Percentiles rank a stretch among this genome's conserved stretches.
Evolutionary conservation across 2,797 vertebrate species (phyloP).

Genomic region (Amniataba percoides): DNA sequence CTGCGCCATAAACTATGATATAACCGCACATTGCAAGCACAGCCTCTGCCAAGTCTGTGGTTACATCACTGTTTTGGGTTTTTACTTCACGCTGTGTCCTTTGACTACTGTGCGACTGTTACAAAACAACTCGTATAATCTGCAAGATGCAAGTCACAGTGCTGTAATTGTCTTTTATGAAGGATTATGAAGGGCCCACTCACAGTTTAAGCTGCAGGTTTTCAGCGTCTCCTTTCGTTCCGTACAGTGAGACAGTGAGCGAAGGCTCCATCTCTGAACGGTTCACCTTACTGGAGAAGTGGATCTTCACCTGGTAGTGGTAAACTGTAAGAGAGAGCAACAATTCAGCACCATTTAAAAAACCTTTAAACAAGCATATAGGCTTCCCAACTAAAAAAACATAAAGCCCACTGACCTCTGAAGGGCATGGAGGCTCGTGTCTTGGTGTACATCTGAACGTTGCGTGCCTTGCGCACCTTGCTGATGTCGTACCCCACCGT

Average conservation of each 20-base stretch:
- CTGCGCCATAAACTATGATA: slow-evolving; percentile 31
- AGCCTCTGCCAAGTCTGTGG: slow-evolving; percentile 7
- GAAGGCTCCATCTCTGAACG: slow-evolving; percentile 77
- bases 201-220: slow-evolving; percentile 84
- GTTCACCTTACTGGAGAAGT: slow-evolving; percentile 80
- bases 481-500: slow-evolving; percentile 92
- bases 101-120: slow-evolving; percentile 23
- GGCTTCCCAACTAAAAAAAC: not conserved
- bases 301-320: slow-evolving; percentile 89
- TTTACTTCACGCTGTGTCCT: slow-evolving; percentile 5
- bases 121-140: slow-evolving; percentile 34
- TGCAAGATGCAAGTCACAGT: slow-evolving; percentile 23
- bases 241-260: slow-evolving; percentile 81
- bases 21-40: slow-evolving; percentile 1
- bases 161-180: slow-evolving; percentile 17
- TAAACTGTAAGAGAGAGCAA: slow-evolving; percentile 75
- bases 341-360: not conserved
- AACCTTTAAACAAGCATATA: not conserved
- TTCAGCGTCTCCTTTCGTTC: slow-evolving; percentile 81
- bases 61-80: slow-evolving; percentile 32
- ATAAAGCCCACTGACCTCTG: slow-evolving; percentile 87
- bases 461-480: slow-evolving; percentile 88
- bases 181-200: slow-evolving; percentile 53
- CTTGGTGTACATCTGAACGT: slow-evolving; percentile 93
- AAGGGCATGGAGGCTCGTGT: slow-evolving; percentile 94